Percentiles rank a stretch among this genome's conserved stretches.
These are phyloP conservation scores for Myripristis jacobus DNA, from an alignment of 2,797 vertebrate species.

Conservation along the genomic window DNA sequence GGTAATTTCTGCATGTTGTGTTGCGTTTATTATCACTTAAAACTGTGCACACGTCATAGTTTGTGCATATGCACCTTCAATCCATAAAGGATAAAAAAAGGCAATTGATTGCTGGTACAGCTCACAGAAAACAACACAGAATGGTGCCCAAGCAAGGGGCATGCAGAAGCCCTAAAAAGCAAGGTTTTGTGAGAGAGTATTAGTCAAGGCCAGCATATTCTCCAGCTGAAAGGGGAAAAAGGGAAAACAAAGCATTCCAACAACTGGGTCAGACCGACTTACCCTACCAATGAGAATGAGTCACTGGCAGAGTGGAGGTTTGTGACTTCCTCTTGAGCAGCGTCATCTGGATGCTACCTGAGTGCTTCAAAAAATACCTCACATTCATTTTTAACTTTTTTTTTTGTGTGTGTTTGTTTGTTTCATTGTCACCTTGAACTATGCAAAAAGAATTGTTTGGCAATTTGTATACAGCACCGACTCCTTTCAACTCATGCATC, in stretches of 20 bases:
- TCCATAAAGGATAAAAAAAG: not conserved
- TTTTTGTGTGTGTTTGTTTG: conserved; percentile 12
- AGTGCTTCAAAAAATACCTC: not conserved
- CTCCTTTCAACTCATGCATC: conserved; percentile 13
- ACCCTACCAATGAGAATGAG: conserved; percentile 53
- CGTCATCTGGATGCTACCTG: not conserved
- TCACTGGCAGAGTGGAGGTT: conserved; percentile 40
- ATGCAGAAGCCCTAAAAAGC: conserved; percentile 47
- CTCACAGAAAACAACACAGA: conserved; percentile 47
- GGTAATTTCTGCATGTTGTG: not conserved
- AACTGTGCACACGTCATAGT: not conserved
- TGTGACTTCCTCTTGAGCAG: conserved; percentile 10
- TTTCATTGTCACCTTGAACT: conserved; percentile 30
- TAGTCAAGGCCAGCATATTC: conserved; percentile 67
- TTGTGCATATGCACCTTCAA: conserved; percentile 25
- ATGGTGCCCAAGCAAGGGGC: conserved; percentile 20
- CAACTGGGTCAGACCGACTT: conserved; percentile 64
- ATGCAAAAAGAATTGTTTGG: conserved; percentile 15
- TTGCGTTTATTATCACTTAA: not conserved
- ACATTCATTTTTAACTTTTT: conserved; percentile 11
- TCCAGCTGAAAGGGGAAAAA: conserved; percentile 56
- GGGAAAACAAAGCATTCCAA: conserved; percentile 70
- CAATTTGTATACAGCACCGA: conserved; percentile 18
- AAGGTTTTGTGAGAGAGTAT: conserved; percentile 51
- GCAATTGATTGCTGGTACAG: conserved; percentile 20